phyloP scores from a whole-genome alignment of 2,113 vertebrate genomes.

The Porphyrio hochstetteri region DNA sequence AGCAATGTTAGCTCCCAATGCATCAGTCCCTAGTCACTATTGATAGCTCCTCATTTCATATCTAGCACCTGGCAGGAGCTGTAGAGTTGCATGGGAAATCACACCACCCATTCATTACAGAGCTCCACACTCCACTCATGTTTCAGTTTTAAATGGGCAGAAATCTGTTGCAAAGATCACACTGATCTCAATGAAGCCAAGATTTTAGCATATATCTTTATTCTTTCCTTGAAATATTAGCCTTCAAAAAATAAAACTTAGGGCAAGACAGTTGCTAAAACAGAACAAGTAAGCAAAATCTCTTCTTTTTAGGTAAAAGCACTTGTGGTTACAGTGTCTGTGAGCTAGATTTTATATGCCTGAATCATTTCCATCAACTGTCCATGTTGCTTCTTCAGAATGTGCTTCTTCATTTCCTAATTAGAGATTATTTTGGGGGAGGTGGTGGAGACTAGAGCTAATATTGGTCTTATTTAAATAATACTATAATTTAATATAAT shows the following conservation, averaged over 20 bases:
- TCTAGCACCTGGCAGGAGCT: neutral
- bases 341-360: neutral
- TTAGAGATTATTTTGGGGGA: neutral
- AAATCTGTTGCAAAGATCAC: neutral
- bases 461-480: neutral
- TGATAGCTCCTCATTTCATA: neutral
- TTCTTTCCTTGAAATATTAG: neutral
- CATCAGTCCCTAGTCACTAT: neutral
- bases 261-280: neutral
- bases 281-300: neutral
- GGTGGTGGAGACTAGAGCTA: neutral
- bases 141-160: neutral
- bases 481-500: neutral
- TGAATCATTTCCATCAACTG: neutral
- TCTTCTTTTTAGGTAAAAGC: neutral
- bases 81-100: neutral
- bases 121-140: neutral
- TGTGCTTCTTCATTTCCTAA: too few relatives aligned
- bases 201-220: neutral
- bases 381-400: neutral
- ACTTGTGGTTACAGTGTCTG: neutral
- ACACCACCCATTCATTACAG: neutral
- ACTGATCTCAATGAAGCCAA: neutral
- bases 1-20: neutral
- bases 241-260: neutral